Conservation (phyloP, 2,113 vertebrate genomes). For the Saimiri boliviensis region DNA sequence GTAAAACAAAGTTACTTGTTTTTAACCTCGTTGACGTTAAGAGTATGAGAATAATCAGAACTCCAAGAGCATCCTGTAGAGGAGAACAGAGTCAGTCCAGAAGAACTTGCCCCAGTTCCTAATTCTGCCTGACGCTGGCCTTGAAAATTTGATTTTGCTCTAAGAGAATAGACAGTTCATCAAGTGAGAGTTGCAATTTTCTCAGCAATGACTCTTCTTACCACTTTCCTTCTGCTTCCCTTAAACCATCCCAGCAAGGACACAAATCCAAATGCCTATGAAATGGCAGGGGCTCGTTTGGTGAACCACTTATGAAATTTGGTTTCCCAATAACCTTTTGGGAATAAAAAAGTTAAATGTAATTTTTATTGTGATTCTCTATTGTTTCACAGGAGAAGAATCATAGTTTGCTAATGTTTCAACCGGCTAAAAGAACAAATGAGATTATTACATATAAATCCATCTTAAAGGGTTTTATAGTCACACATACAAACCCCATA, state of each 20-base stretch:
- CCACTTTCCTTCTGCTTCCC: background rate
- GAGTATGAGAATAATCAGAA: background rate
- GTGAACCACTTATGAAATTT: constrained; percentile 43
- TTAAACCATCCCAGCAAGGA: background rate
- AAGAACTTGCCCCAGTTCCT: background rate
- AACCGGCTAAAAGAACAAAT: constrained; percentile 24
- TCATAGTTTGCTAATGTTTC: constrained; percentile 20
- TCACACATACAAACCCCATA: background rate
- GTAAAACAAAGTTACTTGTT: background rate
- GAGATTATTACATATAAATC: background rate
- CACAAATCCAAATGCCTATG: background rate
- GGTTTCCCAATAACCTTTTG: constrained; percentile 39
- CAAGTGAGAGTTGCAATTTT: background rate
- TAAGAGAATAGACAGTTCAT: background rate
- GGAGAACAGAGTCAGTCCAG: background rate
- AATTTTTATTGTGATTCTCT: constrained; percentile 61
- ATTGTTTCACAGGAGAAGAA: constrained; percentile 61
- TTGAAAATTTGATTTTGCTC: background rate
- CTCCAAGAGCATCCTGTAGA: background rate
- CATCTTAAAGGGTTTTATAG: background rate
- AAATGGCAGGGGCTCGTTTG: constrained; percentile 13
- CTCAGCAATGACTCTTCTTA: background rate
- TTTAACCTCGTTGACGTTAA: background rate
- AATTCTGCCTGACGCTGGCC: background rate
- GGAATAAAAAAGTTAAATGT: constrained; percentile 39